Conservation (phyloP, 2,797 vertebrate species). For the Xerus rutilus region DNA sequence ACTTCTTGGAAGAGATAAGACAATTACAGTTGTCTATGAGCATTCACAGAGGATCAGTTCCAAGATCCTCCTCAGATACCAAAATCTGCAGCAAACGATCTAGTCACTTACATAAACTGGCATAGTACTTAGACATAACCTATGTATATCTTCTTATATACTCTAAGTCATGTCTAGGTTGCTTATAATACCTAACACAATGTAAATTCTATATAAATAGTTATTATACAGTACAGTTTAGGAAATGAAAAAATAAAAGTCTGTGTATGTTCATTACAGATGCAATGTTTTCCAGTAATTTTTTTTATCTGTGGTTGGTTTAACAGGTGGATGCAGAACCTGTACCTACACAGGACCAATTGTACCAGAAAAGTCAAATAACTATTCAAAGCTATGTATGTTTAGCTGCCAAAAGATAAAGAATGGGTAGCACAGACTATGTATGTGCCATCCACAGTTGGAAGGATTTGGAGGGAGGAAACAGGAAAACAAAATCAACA, state of each 20-base stretch:
- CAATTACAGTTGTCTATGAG: neutral
- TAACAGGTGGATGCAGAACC: neutral
- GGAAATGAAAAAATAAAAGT: neutral
- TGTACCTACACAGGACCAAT: neutral
- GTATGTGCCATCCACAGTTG: neutral
- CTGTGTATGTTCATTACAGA: neutral
- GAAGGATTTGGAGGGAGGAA: neutral
- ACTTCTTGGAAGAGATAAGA: constrained; percentile 8
- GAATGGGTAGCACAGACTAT: neutral
- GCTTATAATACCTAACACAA: neutral
- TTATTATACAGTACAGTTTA: neutral
- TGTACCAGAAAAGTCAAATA: neutral
- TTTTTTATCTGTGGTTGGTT: neutral
- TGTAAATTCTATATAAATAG: neutral
- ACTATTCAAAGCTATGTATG: neutral
- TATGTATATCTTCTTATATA: neutral
- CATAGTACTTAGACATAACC: neutral
- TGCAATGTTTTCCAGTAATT: neutral
- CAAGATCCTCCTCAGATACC: neutral
- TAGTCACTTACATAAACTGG: neutral
- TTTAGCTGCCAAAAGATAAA: neutral
- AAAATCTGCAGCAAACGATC: neutral
- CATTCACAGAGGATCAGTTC: neutral
- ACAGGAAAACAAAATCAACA: neutral
- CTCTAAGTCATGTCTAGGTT: neutral